Evolutionary conservation across 2,888 invertebrate genomes (phyloP).

Genomic region (Brassicogethes aeneus): DNA sequence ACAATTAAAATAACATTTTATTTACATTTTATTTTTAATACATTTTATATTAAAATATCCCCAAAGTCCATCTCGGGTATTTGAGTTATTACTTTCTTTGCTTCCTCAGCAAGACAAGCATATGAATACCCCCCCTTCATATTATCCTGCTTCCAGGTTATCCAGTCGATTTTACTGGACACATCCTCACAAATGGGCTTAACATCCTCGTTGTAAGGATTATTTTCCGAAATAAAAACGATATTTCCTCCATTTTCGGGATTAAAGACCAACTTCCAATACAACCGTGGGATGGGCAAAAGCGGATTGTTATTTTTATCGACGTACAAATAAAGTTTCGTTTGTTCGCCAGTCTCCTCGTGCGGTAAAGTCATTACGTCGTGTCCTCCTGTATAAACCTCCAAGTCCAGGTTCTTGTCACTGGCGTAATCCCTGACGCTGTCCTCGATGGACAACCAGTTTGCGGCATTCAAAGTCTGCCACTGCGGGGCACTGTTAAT

Average conservation of each 20-base stretch:
- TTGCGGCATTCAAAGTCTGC: slow-evolving; percentile 52
- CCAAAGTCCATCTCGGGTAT: slow-evolving; percentile 43
- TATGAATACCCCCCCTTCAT: slow-evolving; percentile 47
- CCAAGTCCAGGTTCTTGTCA: slow-evolving; percentile 14
- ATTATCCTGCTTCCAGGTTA: slow-evolving; percentile 48
- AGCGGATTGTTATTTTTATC: slow-evolving; percentile 20
- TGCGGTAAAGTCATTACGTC: slow-evolving; percentile 48
- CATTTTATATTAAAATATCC: background rate
- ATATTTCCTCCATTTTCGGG: slow-evolving; percentile 43
- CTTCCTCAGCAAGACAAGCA: slow-evolving; percentile 51
- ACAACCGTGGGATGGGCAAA: slow-evolving; percentile 47
- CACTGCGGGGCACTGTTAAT: slow-evolving; percentile 60
- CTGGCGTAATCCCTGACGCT: slow-evolving; percentile 41
- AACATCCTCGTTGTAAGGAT: slow-evolving; percentile 40
- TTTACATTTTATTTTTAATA: too few relatives aligned
- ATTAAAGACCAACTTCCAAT: slow-evolving; percentile 53
- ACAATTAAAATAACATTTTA: background rate
- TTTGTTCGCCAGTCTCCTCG: slow-evolving; percentile 22
- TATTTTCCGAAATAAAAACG: slow-evolving; percentile 54
- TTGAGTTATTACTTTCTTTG: slow-evolving; percentile 45
- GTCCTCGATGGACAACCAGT: slow-evolving; percentile 47
- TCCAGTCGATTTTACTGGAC: slow-evolving; percentile 51
- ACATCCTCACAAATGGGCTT: slow-evolving; percentile 36
- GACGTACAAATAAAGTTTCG: slow-evolving; percentile 25
- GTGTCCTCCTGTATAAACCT: slow-evolving; percentile 40